phyloP scores from a whole-genome alignment of 2,888 invertebrate genomes.

The Acrocyrtus sp. region DNA sequence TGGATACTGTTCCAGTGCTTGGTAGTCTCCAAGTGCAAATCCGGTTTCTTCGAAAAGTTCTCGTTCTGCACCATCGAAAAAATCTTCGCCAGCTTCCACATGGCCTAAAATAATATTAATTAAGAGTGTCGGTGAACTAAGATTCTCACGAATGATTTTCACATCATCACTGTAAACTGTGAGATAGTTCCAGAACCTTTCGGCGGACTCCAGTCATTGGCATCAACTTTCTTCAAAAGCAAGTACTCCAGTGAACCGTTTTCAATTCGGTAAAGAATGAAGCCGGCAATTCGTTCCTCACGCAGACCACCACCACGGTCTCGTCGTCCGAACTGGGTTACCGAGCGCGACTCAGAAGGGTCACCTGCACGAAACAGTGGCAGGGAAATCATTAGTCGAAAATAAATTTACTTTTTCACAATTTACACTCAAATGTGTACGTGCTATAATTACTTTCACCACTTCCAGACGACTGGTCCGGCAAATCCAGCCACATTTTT shows the following conservation, averaged over 20 bases:
- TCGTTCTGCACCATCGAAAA: conserved; percentile 22
- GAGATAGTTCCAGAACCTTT: conserved; percentile 32
- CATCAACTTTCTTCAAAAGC: conserved; percentile 21
- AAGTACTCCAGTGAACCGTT: conserved; percentile 29
- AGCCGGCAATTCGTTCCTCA: conserved; percentile 24
- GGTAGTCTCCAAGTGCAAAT: conserved; percentile 18
- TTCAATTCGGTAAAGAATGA: conserved; percentile 19
- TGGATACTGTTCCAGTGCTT: conserved; percentile 25
- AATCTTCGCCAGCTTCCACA: conserved; percentile 22
- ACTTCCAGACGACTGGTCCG: conserved; percentile 19
- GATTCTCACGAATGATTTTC: too few relatives aligned
- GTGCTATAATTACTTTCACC: too few relatives aligned
- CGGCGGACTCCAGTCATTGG: conserved; percentile 42
- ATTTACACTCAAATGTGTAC: too few relatives aligned
- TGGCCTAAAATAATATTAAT: conserved; percentile 16
- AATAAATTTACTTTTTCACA: too few relatives aligned
- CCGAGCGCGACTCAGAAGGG: too few relatives aligned
- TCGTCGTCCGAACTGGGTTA: too few relatives aligned
- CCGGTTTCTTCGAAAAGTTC: conserved; percentile 30
- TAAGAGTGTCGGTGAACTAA: background rate
- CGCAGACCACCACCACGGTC: too few relatives aligned
- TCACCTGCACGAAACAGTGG: too few relatives aligned
- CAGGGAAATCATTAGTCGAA: too few relatives aligned
- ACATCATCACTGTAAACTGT: too few relatives aligned
- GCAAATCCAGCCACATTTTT: conserved; percentile 22